phyloP scores from a whole-genome alignment of 1,140 invertebrate genomes.

The Microplitis demolitor region DNA sequence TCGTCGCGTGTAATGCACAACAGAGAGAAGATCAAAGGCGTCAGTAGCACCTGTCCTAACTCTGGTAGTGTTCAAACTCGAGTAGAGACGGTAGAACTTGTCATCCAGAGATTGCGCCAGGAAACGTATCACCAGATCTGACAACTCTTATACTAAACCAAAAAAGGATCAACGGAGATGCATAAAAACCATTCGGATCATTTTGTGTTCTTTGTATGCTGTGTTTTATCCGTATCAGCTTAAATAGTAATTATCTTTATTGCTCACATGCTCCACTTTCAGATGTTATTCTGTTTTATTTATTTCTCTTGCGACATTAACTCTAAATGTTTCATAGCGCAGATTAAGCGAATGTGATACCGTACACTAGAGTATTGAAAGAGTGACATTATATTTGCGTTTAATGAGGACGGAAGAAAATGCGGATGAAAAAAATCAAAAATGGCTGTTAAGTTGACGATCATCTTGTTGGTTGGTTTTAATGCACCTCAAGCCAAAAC shows the following conservation, averaged over 20 bases:
- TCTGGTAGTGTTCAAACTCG: background rate
- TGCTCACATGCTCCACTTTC: constrained; percentile 25
- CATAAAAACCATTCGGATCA: constrained; percentile 18
- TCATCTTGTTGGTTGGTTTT: constrained; percentile 19
- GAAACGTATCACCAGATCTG: constrained; percentile 37
- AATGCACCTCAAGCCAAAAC: constrained; percentile 35
- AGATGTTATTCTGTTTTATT: no score
- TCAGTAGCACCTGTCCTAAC: constrained; percentile 62
- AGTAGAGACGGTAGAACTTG: constrained; percentile 39
- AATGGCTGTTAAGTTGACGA: background rate
- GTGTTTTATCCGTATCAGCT: constrained; percentile 28
- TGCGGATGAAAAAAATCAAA: background rate
- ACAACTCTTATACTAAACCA: constrained; percentile 5
- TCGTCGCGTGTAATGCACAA: constrained; percentile 45
- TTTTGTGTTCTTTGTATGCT: constrained; percentile 28
- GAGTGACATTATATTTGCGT: background rate
- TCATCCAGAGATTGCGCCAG: constrained; percentile 56
- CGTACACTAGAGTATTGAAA: background rate
- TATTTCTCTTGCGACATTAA: no score
- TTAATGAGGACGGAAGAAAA: background rate
- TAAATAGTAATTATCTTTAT: constrained; percentile 59
- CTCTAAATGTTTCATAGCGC: no score
- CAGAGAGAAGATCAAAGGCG: constrained; percentile 62
- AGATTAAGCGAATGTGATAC: no score
- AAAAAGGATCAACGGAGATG: background rate